Evolutionary conservation across 2,797 vertebrate genomes (phyloP).

Genomic region (Cottoperca gobio): DNA sequence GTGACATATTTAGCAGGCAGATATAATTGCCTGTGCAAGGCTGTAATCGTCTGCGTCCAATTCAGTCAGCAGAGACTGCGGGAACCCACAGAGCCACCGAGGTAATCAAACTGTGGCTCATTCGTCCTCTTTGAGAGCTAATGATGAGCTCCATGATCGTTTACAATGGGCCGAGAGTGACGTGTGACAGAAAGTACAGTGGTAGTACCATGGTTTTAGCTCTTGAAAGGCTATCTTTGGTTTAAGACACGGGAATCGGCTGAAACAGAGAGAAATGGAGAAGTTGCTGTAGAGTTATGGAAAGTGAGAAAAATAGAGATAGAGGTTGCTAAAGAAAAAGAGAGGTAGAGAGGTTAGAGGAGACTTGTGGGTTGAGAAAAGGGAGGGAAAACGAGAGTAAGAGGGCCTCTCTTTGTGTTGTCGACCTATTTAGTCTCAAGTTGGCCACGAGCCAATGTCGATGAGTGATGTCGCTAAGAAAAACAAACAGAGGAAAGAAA

Average conservation of each 20-base stretch:
- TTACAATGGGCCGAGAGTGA: conserved; percentile 59
- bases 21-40: conserved; percentile 78
- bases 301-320: conserved; percentile 22
- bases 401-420: conserved; percentile 65
- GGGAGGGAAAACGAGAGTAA: conserved; percentile 52
- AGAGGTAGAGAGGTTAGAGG: conserved; percentile 39
- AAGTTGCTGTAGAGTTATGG: conserved; percentile 15
- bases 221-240: conserved; percentile 21
- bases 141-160: conserved; percentile 74
- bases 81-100: conserved; percentile 70
- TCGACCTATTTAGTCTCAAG: conserved; percentile 69
- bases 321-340: conserved; percentile 31
- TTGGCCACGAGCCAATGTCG: conserved; percentile 67
- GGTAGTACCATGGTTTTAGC: conserved; percentile 43
- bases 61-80: conserved; percentile 72
- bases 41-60: conserved; percentile 77
- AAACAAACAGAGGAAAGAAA: conserved; percentile 73
- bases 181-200: conserved; percentile 57
- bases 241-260: conserved; percentile 20
- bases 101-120: conserved; percentile 75
- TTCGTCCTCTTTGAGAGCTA: conserved; percentile 74
- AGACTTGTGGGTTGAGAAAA: conserved; percentile 52
- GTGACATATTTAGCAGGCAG: conserved; percentile 82
- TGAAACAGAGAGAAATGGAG: conserved; percentile 15
- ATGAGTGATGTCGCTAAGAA: conserved; percentile 74